phyloP scores from a whole-genome alignment of 1,140 invertebrate genomes.

The Calephelis nemesis region DNA sequence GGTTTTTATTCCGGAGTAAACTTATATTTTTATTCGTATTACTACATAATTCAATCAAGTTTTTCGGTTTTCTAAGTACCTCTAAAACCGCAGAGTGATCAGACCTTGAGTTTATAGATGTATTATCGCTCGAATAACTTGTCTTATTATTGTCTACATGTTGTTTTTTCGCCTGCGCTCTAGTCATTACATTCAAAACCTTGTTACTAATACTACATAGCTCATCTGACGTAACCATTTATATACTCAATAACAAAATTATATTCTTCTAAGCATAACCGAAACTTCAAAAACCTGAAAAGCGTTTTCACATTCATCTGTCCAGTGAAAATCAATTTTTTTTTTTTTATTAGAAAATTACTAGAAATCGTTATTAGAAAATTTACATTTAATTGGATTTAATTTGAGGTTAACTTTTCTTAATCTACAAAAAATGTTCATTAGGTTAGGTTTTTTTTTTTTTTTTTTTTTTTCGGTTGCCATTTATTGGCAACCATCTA shows the following conservation, averaged over 20 bases:
- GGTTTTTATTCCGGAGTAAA: constrained; percentile 2
- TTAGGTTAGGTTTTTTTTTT: no score
- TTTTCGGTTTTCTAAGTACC: constrained; percentile 4
- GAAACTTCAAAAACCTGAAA: constrained; percentile 26
- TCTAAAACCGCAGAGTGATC: no score
- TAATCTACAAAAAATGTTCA: constrained; percentile 23
- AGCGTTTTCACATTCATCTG: constrained; percentile 4
- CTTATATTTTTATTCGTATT: constrained; percentile 4
- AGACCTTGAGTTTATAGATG: no score
- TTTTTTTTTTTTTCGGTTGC: no score
- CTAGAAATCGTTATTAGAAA: no score
- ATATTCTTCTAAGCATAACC: constrained; percentile 1
- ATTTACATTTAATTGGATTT: no score
- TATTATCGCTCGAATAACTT: no score
- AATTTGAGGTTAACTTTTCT: constrained; percentile 22
- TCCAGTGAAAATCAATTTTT: constrained; percentile 2
- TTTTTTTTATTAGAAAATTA: neutral
- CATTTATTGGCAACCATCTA: no score
- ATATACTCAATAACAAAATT: constrained; percentile 29
- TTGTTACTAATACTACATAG: constrained; percentile 25
- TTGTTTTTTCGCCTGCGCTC: no score
- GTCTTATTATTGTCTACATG: no score
- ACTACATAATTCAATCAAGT: constrained; percentile 8
- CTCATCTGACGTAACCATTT: constrained; percentile 31
- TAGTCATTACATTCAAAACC: neutral